Base-by-base conservation (phyloP, 1,140 invertebrate genomes). In the Ruditapes philippinarum region DNA sequence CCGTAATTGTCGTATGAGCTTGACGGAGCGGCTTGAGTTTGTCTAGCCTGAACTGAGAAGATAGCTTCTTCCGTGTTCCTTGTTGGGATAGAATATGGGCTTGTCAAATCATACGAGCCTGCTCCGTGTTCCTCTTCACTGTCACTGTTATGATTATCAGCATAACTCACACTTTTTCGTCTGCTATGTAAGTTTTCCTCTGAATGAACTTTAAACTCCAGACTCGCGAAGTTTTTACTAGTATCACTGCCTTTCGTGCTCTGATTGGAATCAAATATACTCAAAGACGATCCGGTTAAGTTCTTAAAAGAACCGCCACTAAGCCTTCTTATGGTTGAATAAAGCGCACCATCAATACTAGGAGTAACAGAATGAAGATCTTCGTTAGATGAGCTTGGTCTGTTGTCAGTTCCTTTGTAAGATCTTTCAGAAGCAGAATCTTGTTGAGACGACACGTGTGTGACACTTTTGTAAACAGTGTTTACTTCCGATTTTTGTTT, bases 221-320 rank as follows among this genome's bases (percentile, higher is more conserved):
- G 14, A 54, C 22, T 78, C 5, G 51, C 49, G n/a, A 70, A 70
- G 33, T 38, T 12, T 17, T 70, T 70, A 38, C 28, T 28, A 17
- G 38, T 38, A 4, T 28, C 33, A 28, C 28, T 36, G 65, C 38
- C 65, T 40, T 70, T 57, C 17, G 68, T 19, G 33, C 68, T 74
- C 28, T 70, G 5, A 33, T 28, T 36, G 14, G 62, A 51, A 11
- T 28, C 65, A 38, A 70, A 70, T 0, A 73, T 54, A 70, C 82
- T 68, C n/a, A 84, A 70, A 31, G n/a, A 9, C 38, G 62, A 51
- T 51, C 65, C 22, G 31, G 60, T 54, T 11, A 88, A 19, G 28
- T 88, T 78, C 22, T 38, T 79, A 51, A 79, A 80, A 0, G 85
- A 88, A 12, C 85, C 85, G 0, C 36, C 60, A 65, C 85, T 88